Conservation (phyloP, 1,140 invertebrate species). For the Panagrolaimus sp. region DNA sequence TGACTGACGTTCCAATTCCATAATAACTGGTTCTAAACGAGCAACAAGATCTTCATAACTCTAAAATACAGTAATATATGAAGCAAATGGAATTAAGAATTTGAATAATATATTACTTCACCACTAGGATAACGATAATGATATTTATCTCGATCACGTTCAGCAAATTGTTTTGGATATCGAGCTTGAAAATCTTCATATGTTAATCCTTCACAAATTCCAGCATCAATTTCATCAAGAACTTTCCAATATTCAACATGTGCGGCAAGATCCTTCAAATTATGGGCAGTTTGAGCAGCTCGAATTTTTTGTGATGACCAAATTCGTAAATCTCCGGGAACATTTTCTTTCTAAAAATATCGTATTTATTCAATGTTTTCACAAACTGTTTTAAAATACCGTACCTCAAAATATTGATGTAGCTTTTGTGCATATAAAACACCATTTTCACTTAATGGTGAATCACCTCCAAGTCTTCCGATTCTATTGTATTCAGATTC, state of each 20-base stretch:
- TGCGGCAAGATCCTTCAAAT: conserved; percentile 70
- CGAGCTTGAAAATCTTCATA: conserved; percentile 93
- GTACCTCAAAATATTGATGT: conserved; percentile 70
- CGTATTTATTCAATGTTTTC: no score
- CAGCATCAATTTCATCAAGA: conserved; percentile 97
- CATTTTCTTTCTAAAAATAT: conserved; percentile 66
- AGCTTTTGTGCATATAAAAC: conserved; percentile 75
- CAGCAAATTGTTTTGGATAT: conserved; percentile 90
- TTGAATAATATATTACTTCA: conserved; percentile 63
- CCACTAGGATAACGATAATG: conserved; percentile 94
- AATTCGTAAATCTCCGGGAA: conserved; percentile 81
- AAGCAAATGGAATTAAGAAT: no score
- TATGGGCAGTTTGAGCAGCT: conserved; percentile 86
- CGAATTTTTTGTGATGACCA: conserved; percentile 96
- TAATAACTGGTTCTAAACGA: conserved; percentile 89
- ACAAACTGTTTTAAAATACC: no score
- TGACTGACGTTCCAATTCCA: conserved; percentile 92
- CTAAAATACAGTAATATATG: no score
- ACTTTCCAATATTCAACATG: conserved; percentile 94
- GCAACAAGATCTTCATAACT: conserved; percentile 89
- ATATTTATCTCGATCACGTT: conserved; percentile 93
- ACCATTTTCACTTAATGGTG: conserved; percentile 77
- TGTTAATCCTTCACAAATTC: conserved; percentile 98
- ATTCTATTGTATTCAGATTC: conserved; percentile 88
- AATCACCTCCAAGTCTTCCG: conserved; percentile 91